Conservation (phyloP, 2,797 vertebrate genomes). For the Sebastes taczanowskii region DNA sequence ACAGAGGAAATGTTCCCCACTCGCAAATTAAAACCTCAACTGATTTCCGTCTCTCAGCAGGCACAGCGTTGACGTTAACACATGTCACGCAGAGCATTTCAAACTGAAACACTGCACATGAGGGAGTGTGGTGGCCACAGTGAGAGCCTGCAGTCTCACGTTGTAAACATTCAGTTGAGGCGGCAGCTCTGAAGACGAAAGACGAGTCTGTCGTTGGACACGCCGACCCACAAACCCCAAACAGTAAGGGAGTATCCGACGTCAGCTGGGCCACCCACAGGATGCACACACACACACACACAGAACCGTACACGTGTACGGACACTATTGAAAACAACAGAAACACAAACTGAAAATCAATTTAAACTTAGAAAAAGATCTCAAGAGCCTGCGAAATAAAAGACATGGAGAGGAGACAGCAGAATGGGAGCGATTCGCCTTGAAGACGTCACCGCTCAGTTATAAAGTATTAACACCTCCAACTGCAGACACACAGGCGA, state of each 20-base stretch:
- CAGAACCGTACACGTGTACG: neutral
- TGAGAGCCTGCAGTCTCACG: constrained; percentile 8
- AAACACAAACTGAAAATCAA: constrained; percentile 27
- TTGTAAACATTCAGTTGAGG: constrained; percentile 41
- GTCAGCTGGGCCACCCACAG: constrained; percentile 29
- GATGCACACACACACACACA: constrained; percentile 7
- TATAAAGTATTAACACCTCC: constrained; percentile 19
- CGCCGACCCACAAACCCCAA: constrained; percentile 54
- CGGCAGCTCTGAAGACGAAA: constrained; percentile 32
- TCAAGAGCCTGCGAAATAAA: neutral
- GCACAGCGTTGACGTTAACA: neutral
- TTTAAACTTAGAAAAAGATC: neutral
- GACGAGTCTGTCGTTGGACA: constrained; percentile 21
- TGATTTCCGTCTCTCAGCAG: neutral
- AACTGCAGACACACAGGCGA: neutral
- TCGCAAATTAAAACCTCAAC: neutral
- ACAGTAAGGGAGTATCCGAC: constrained; percentile 4
- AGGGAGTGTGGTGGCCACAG: neutral
- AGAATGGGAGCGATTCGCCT: neutral
- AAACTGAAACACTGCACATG: neutral
- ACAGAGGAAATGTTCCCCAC: too few species aligned
- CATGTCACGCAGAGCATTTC: neutral
- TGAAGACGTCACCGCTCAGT: neutral
- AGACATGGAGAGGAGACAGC: neutral
- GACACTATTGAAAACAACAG: constrained; percentile 11